Conservation (phyloP, 1,140 invertebrate genomes). For the Atta texana region DNA sequence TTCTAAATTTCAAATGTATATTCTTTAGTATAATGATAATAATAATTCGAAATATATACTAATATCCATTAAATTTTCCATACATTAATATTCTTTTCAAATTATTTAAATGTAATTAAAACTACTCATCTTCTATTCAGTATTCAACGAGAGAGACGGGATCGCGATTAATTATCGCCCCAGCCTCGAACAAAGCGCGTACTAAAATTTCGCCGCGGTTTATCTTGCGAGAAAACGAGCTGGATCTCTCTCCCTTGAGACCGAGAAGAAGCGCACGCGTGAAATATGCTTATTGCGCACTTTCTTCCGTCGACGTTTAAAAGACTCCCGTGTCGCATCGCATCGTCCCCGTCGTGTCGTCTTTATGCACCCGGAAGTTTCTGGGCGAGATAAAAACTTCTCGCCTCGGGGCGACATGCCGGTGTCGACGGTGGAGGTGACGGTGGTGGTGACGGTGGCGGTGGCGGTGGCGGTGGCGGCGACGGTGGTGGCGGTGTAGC, state of each 20-base stretch:
- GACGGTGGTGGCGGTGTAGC: not conserved
- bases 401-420: conserved; percentile 19
- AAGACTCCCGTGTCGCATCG: conserved; percentile 49
- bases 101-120: conserved; percentile 32
- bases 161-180: conserved; percentile 43
- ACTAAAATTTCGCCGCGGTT: conserved; percentile 46
- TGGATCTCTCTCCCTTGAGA: not conserved
- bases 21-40: not conserved
- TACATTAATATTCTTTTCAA: not conserved
- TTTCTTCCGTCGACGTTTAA: conserved; percentile 63
- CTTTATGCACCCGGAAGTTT: conserved; percentile 62
- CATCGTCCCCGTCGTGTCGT: conserved; percentile 47
- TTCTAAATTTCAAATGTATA: not conserved
- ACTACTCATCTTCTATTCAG: conserved; percentile 23
- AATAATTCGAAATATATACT: not conserved
- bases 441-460: not conserved
- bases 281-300: conserved; percentile 70
- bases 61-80: not conserved
- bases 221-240: conserved; percentile 11
- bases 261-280: conserved; percentile 41
- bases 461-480: not conserved
- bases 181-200: not conserved
- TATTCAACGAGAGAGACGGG: not conserved
- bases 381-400: conserved; percentile 61
- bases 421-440: not conserved